phyloP scores from a whole-genome alignment of 2,888 invertebrate species.

The Andrena praecox region DNA sequence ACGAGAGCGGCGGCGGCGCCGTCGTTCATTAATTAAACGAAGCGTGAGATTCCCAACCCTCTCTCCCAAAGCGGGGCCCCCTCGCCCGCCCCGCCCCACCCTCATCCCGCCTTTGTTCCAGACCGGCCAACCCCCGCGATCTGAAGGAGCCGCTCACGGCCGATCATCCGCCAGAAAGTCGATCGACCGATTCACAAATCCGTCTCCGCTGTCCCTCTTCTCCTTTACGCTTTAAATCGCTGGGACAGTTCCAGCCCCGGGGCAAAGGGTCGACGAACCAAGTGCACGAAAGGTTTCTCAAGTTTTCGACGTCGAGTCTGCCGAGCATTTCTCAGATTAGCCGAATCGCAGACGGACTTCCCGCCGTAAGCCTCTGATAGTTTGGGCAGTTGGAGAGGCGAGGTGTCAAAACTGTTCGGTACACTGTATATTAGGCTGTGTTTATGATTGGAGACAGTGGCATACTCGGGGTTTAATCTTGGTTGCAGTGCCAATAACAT shows the following conservation, averaged over 20 bases:
- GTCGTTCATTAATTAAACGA: slow-evolving; percentile 83
- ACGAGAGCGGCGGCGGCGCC: slow-evolving; percentile 73
- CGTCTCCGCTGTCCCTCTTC: slow-evolving; percentile 46
- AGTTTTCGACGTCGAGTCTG: not conserved
- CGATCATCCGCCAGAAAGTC: slow-evolving; percentile 72
- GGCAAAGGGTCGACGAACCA: slow-evolving; percentile 29
- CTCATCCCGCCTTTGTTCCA: slow-evolving; percentile 69
- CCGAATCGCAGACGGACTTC: not conserved
- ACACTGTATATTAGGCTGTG: too few species aligned
- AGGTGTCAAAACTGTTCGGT: too few species aligned
- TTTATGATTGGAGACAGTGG: too few species aligned
- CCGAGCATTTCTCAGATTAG: not conserved
- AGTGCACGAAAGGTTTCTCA: slow-evolving; percentile 6
- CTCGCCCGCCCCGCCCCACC: slow-evolving; percentile 42
- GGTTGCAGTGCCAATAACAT: too few species aligned
- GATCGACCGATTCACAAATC: slow-evolving; percentile 75
- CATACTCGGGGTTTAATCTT: too few species aligned
- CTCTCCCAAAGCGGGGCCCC: slow-evolving; percentile 43
- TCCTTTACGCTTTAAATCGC: slow-evolving; percentile 32
- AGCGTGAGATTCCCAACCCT: slow-evolving; percentile 82
- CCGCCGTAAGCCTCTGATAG: too few species aligned
- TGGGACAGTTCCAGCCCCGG: slow-evolving; percentile 29
- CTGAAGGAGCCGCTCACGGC: slow-evolving; percentile 69
- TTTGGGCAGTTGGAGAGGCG: too few species aligned
- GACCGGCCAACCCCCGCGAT: slow-evolving; percentile 68